phyloP scores from a whole-genome alignment of 2,113 vertebrate genomes.

The Paedocypris sp. region DNA sequence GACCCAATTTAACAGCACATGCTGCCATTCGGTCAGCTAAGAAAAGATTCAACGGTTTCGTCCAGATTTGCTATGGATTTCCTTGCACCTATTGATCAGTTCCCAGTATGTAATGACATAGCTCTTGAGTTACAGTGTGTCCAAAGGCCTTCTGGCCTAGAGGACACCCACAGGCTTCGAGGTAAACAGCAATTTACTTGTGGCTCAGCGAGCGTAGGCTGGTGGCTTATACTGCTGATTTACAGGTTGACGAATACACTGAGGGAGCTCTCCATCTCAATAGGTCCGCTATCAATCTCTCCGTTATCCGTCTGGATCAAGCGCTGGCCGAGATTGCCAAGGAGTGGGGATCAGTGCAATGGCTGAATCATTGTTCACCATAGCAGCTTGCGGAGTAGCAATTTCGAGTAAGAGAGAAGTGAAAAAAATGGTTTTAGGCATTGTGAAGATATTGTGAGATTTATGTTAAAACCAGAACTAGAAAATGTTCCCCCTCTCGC shows the following conservation, averaged over 20 bases:
- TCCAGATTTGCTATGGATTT: slow-evolving; percentile 26
- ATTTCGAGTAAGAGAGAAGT: slow-evolving; percentile 1
- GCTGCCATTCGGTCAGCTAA: slow-evolving; percentile 15
- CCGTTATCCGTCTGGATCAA: slow-evolving; percentile 36
- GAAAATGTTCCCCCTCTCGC: too few relatives aligned
- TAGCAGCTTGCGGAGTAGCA: background rate
- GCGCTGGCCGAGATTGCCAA: background rate
- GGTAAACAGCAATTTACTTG: slow-evolving; percentile 29
- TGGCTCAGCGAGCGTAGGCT: slow-evolving; percentile 2
- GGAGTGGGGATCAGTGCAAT: slow-evolving; percentile 8
- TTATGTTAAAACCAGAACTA: too few relatives aligned
- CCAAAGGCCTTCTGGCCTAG: background rate
- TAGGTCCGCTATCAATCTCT: slow-evolving; percentile 34
- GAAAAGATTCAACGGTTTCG: slow-evolving; percentile 8
- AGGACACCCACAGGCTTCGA: background rate
- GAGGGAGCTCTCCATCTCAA: slow-evolving; percentile 24
- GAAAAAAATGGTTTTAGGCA: background rate
- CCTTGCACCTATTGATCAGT: slow-evolving; percentile 22
- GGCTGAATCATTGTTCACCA: slow-evolving; percentile 1
- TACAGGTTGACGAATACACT: slow-evolving; percentile 19
- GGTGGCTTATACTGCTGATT: slow-evolving; percentile 26
- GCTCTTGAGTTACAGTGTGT: slow-evolving; percentile 19
- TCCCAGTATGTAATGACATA: slow-evolving; percentile 18
- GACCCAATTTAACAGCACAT: slow-evolving; percentile 2
- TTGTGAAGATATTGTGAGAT: too few relatives aligned